Percentiles rank a stretch among this genome's conserved stretches.
phyloP scores from a whole-genome alignment of 2,797 vertebrate species.

The Zonotrichia albicollis region DNA sequence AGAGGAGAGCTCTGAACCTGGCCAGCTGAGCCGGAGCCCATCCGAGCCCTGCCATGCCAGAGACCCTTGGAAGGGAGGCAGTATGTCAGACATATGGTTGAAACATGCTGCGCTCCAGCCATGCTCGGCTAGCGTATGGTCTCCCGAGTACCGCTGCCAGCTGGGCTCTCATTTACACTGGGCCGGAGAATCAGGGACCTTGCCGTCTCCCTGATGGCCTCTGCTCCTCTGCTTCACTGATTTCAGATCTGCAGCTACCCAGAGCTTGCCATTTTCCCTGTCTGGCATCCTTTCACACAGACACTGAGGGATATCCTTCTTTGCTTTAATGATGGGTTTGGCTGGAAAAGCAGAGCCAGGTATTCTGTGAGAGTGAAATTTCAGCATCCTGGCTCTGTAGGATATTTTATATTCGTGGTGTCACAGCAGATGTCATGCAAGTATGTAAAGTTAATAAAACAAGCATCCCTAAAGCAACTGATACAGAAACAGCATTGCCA shows the following conservation, averaged over 20 bases:
- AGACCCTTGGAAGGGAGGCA: constrained; percentile 58
- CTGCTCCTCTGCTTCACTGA: constrained; percentile 57
- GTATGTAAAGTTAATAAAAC: constrained; percentile 15
- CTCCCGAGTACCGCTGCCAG: constrained; percentile 54
- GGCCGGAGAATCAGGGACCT: constrained; percentile 48
- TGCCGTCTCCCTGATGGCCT: constrained; percentile 29
- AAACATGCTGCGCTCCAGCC: constrained; percentile 64
- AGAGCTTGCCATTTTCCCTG: constrained; percentile 17
- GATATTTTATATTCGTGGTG: not conserved
- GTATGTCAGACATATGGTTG: constrained; percentile 64
- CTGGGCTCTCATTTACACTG: constrained; percentile 59
- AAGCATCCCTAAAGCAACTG: not conserved
- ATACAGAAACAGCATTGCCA: not conserved
- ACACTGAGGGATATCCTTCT: not conserved
- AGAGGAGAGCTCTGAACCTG: constrained; percentile 22
- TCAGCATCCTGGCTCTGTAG: not conserved
- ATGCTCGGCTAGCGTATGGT: constrained; percentile 65
- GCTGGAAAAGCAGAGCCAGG: not conserved
- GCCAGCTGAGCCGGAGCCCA: constrained; percentile 31
- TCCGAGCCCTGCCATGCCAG: constrained; percentile 21
- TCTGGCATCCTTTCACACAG: constrained; percentile 24
- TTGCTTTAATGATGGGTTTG: not conserved
- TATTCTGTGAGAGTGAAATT: not conserved
- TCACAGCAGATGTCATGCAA: not conserved
- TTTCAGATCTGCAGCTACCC: constrained; percentile 26